These are phyloP conservation scores for Acleris holmiana DNA, from an alignment of 2,888 invertebrate genomes.

Conservation along the genomic window DNA sequence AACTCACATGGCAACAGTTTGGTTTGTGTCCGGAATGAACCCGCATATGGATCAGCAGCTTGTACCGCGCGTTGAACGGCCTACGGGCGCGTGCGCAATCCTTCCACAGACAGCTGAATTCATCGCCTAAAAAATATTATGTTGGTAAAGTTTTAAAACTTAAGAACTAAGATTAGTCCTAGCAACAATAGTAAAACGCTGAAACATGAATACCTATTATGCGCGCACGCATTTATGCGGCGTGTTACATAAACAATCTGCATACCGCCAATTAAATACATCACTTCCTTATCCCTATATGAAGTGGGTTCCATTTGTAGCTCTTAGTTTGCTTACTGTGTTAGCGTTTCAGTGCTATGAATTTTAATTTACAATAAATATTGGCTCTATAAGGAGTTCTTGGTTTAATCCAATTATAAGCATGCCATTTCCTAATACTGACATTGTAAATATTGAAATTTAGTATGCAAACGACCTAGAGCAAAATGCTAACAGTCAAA, in stretches of 20 bases:
- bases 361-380: no score
- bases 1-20: constrained; percentile 97
- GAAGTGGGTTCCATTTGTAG: no score
- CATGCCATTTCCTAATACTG: constrained; percentile 32
- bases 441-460: neutral
- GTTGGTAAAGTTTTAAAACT: no score
- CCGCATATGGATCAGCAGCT: constrained; percentile 97
- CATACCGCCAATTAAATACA: constrained; percentile 18
- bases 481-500: constrained; percentile 3
- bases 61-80: constrained; percentile 99
- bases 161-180: neutral
- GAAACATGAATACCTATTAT: constrained; percentile 9
- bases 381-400: no score
- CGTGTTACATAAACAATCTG: constrained; percentile 27
- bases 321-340: no score
- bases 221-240: constrained; percentile 2
- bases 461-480: constrained; percentile 17
- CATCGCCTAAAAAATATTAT: constrained; percentile 84
- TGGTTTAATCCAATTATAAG: no score
- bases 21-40: constrained; percentile 99
- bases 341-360: no score
- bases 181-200: constrained; percentile 18
- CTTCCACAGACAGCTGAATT: constrained; percentile 97
- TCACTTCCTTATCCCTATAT: no score
- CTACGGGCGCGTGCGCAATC: constrained; percentile 95